Conservation (phyloP, 2,113 vertebrate genomes). For the Panurus biarmicus region DNA sequence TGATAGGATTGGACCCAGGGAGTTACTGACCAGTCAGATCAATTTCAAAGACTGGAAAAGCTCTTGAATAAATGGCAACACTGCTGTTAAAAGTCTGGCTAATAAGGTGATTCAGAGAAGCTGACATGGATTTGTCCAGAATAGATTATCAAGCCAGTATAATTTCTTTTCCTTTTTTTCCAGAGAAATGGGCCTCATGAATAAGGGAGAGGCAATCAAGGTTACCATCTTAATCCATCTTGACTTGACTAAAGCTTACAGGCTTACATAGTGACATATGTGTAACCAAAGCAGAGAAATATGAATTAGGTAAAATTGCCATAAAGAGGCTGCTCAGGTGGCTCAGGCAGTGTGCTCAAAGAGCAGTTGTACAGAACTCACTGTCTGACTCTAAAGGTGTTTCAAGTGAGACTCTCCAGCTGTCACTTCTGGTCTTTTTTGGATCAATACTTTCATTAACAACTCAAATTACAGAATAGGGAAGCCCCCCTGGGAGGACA, state of each 20-base stretch:
- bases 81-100: neutral
- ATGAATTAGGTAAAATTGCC: neutral
- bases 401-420: neutral
- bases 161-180: neutral
- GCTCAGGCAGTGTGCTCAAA: neutral
- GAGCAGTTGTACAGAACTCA: neutral
- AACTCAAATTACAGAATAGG: neutral
- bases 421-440: neutral
- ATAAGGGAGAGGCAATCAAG: neutral
- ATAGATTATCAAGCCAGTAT: neutral
- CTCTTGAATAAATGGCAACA: neutral
- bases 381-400: neutral
- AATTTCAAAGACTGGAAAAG: neutral
- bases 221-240: conserved; percentile 5
- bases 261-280: neutral
- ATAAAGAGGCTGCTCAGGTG: neutral
- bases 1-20: neutral
- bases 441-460: conserved; percentile 39
- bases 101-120: neutral
- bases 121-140: neutral
- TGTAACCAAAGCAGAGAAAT: neutral
- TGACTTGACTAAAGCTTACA: neutral
- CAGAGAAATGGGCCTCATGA: neutral
- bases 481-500: neutral
- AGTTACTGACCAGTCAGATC: neutral